Conservation (phyloP, 2,797 vertebrate species). For the Gymnoscopelus microlampas region DNA sequence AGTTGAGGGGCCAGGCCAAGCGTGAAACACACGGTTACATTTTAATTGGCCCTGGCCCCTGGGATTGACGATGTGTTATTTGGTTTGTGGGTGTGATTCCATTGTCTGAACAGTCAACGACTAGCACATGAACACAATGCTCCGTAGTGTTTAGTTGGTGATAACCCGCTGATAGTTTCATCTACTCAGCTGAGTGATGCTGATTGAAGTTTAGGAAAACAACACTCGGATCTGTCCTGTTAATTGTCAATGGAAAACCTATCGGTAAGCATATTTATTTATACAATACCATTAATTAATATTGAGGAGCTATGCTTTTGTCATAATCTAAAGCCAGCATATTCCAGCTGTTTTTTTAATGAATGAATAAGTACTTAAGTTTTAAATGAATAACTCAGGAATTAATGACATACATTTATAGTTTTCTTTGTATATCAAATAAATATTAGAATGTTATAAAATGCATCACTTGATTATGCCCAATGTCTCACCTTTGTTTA, state of each 20-base stretch:
- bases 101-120: slow-evolving; percentile 47
- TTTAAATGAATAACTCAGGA: no score
- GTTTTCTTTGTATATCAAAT: background rate
- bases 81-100: slow-evolving; percentile 52
- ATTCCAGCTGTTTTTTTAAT: no score
- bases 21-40: slow-evolving; percentile 65
- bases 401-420: background rate
- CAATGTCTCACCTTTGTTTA: no score
- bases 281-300: no score
- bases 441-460: background rate
- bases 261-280: slow-evolving; percentile 68
- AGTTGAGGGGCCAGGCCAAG: slow-evolving; percentile 53
- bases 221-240: background rate
- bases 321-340: background rate
- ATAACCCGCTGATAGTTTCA: slow-evolving; percentile 7
- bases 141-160: slow-evolving; percentile 42
- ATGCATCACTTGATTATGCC: background rate
- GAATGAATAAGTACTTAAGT: no score
- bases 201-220: slow-evolving; percentile 15
- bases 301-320: no score
- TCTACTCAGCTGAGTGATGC: slow-evolving; percentile 12
- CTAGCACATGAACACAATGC: slow-evolving; percentile 57
- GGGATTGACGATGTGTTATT: slow-evolving; percentile 61
- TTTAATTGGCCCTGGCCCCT: slow-evolving; percentile 75
- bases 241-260: slow-evolving; percentile 74